Evolutionary conservation across 2,888 invertebrate species (phyloP), one percentile per base, ranked within the genome.

Genomic region (Rotaria macrura): DNA sequence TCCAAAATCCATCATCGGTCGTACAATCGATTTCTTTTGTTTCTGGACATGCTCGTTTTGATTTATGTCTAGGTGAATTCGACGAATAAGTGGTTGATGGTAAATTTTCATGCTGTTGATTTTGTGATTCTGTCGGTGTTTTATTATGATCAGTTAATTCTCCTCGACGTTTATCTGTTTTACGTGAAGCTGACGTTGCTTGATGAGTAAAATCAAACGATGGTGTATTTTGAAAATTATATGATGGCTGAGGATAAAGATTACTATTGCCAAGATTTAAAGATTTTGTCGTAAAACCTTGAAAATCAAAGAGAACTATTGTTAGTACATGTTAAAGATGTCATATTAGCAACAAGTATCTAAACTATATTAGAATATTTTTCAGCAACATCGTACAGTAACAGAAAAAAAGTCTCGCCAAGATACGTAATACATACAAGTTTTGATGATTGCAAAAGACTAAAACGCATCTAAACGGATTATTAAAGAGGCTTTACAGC

Each of bases 201-300:
- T 43, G 79, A 79, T 79, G 79, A 43, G 43, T 43, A 79, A 79
- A 79, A 79, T 79, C 79, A n/a, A 79, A 79, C 40, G 40, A 43
- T 25, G 79, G 79, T 17, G 9, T 25, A n/a, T 79, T 79, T 43
- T 79, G 40, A 79, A 79, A 79, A 79, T 79, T 79, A 43, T 79
- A 79, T 4, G 79, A 79, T 40, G 79, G 43, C 12, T 79, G 79
- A 25, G 40, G 79, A 40, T 79, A 43, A 7, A 25, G 6, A 40
- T 79, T 40, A 25, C 12, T 79, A 43, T 38, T 25, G 12, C 17
- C 17, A 79, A 79, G 20, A 43, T 79, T 23, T 10, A 79, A 79
- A 3, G 79, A n/a, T 79, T 43, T 79, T 25, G 25, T n/a, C 6
- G 7, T 25, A 12, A 79, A 79, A 79, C 43, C 79, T 79, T 12